phyloP scores from a whole-genome alignment of 2,797 vertebrate genomes.

The Poecile montanus region DNA sequence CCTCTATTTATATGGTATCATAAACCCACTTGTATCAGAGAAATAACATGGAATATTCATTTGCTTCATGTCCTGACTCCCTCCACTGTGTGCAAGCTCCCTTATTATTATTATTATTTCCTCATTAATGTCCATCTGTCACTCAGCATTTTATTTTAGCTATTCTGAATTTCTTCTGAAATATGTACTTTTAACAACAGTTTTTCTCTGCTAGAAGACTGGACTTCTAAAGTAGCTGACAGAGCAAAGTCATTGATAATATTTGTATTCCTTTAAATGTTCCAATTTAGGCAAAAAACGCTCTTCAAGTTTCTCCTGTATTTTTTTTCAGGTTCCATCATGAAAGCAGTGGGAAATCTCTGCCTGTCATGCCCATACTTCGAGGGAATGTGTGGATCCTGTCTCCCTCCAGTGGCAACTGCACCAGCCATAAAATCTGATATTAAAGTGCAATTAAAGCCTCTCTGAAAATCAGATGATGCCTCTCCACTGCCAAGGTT shows the following conservation, averaged over 20 bases:
- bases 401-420: constrained; percentile 65
- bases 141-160: background rate
- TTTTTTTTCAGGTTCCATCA: background rate
- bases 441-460: background rate
- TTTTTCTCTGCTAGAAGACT: background rate
- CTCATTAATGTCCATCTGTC: background rate
- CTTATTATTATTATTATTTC: background rate
- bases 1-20: background rate
- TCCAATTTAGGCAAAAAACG: background rate
- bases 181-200: background rate
- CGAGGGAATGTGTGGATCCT: constrained; percentile 11
- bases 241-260: background rate
- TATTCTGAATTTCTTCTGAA: background rate
- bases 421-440: background rate
- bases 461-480: background rate
- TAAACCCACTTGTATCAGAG: background rate
- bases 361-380: background rate
- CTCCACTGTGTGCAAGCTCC: background rate
- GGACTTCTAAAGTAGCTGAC: background rate
- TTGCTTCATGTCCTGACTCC: background rate
- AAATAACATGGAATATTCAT: background rate
- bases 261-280: background rate
- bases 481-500: background rate
- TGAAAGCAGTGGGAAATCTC: background rate
- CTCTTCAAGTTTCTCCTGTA: background rate